Conservation (phyloP, 1,140 invertebrate genomes). For the Pristionchus pacificus region DNA sequence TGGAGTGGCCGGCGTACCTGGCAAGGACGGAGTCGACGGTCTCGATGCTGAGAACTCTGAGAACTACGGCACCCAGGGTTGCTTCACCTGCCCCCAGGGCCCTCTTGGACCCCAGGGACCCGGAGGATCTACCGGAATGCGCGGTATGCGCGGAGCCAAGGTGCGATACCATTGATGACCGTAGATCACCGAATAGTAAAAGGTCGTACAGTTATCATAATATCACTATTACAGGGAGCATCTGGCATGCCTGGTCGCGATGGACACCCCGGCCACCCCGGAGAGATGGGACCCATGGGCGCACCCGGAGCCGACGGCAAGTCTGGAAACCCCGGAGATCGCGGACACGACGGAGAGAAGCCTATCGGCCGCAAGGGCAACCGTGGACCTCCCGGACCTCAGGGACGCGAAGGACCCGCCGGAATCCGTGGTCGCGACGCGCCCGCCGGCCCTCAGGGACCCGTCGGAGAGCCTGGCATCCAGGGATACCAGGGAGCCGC, state of each 20-base stretch:
- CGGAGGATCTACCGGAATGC: background rate
- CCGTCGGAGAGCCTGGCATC: constrained; percentile 10
- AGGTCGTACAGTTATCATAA: too few species aligned
- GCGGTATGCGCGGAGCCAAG: background rate
- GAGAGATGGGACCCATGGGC: background rate
- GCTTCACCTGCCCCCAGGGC: background rate
- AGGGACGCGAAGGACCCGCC: constrained; percentile 21
- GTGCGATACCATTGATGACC: too few species aligned
- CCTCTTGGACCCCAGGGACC: background rate
- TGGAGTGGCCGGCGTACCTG: background rate
- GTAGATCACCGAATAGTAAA: too few species aligned
- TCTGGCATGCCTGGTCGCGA: background rate
- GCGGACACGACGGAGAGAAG: constrained; percentile 21
- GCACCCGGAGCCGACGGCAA: background rate
- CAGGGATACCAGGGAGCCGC: constrained; percentile 17
- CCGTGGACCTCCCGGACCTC: constrained; percentile 15
- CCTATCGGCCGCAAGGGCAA: constrained; percentile 20
- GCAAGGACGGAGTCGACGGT: background rate
- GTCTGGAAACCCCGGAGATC: constrained; percentile 19
- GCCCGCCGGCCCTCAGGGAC: background rate
- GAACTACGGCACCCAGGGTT: background rate
- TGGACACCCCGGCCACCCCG: background rate
- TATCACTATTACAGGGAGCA: too few species aligned
- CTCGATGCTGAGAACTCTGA: background rate
- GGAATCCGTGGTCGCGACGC: background rate